These are phyloP conservation scores for Byasa hedistus DNA, from an alignment of 2,888 invertebrate genomes.

Conservation along the genomic window DNA sequence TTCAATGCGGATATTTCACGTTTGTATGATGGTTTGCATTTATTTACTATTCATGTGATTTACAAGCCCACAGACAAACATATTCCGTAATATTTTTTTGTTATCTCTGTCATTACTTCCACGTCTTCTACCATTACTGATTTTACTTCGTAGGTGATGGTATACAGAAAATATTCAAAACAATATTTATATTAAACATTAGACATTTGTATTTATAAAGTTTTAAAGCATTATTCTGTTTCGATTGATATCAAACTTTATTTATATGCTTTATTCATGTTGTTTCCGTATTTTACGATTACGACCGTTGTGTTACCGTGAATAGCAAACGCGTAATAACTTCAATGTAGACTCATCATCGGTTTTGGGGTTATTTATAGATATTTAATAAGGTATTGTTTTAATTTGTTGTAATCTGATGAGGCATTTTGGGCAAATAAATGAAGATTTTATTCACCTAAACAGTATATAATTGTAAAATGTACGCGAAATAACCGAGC, in stretches of 20 bases:
- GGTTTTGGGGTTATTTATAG: neutral
- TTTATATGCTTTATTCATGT: neutral
- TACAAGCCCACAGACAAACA: neutral
- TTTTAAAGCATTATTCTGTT: no score
- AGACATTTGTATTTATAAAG: no score
- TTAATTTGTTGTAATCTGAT: no score
- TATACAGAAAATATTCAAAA: no score
- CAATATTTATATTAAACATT: no score
- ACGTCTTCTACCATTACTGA: no score
- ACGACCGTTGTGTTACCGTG: neutral
- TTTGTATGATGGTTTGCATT: neutral
- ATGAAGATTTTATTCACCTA: no score
- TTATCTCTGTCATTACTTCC: no score
- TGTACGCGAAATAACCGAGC: neutral
- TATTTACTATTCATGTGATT: neutral
- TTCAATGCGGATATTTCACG: neutral
- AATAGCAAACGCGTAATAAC: neutral
- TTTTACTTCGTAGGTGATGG: no score
- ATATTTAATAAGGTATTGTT: no score
- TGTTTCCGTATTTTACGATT: neutral
- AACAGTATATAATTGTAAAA: neutral
- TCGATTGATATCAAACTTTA: neutral
- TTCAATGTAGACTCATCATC: neutral
- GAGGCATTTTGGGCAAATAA: no score
- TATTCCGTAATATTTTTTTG: neutral